Evolutionary conservation across 2,113 vertebrate species (phyloP), one percentile per base, ranked within the genome.

Genomic region (Neotoma lepida): DNA sequence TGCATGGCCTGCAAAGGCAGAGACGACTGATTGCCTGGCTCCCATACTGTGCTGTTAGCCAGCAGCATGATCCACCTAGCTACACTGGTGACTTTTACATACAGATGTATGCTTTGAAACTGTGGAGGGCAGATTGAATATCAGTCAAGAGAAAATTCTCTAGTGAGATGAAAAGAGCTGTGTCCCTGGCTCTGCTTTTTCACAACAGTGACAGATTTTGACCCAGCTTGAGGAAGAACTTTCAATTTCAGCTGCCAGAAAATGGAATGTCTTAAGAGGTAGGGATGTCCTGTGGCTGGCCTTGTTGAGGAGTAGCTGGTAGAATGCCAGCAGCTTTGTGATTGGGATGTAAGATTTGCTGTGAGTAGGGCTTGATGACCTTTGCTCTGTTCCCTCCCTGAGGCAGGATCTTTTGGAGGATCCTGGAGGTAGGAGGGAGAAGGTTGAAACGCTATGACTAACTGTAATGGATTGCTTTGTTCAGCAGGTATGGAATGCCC

Each of bases 231-330:
- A 92, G 26, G 51, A 94, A 44, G 58, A 86, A 35, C 95, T 92
- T 88, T 54, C 30, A 90, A 2, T 87, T 92, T 93, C 28, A 90
- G 70, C 54, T 92, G 88, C 76, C 71, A 77, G 88, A 85, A 96
- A 85, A 63, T 26, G 44, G 86, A 74, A 68, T 88, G 81, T 91
- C 56, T 71, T 80, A 41, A 85, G 90, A 90, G 71, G 41, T 54
- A 71, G 76, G 51, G 77, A 58, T 77, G 90, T 96, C 80, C 90
- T 85, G 30, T 89, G 30, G 7, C 88, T 76, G 80, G 68, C 68
- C 10, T 12, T 63, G 88, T 77, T 14, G 20, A 30, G 81, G 54
- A 88, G n/a, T 63, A 80, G 41, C 94, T 90, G 63, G 73, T 93
- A 61, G 54, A 68, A 20, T 85, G 81, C 93, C 51, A 64, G 51